Evolutionary conservation across 2,113 vertebrate species (phyloP).

Genomic region (Rhineura floridana): DNA sequence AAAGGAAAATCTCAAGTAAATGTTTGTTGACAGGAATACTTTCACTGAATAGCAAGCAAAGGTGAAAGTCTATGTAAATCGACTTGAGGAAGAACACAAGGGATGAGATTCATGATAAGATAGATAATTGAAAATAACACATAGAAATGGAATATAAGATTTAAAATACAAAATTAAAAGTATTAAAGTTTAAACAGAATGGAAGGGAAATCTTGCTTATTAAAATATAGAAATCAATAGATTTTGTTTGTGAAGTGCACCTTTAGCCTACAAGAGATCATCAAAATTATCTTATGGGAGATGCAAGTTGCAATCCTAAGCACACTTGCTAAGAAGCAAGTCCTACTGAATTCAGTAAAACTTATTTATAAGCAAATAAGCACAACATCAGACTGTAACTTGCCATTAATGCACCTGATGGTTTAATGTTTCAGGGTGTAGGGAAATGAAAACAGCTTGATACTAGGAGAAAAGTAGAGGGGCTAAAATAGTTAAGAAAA

Average conservation of each 20-base stretch:
- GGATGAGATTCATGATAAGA: neutral
- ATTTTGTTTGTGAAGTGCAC: slow-evolving; percentile 3
- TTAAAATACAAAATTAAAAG: slow-evolving; percentile 31
- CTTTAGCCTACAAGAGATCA: neutral
- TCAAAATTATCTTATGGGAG: slow-evolving; percentile 15
- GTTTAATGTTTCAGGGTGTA: neutral
- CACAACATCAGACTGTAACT: neutral
- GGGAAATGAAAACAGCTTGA: neutral
- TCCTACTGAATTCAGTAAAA: neutral
- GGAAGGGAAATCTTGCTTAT: neutral
- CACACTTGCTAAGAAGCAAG: neutral
- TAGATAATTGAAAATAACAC: neutral
- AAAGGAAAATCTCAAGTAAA: neutral
- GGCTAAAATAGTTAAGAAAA: neutral
- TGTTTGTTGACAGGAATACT: neutral
- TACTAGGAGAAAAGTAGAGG: neutral
- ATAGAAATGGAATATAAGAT: slow-evolving; percentile 15
- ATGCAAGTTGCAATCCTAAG: neutral
- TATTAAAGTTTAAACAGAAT: slow-evolving; percentile 3
- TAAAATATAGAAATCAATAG: slow-evolving; percentile 3
- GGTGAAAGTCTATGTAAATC: neutral
- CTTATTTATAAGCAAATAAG: neutral
- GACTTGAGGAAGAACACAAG: neutral
- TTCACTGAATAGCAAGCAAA: neutral
- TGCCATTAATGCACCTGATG: neutral